Percentiles rank a stretch among this genome's conserved stretches.
phyloP scores from a whole-genome alignment of 2,113 vertebrate species.

The Colistium nudipinnis region DNA sequence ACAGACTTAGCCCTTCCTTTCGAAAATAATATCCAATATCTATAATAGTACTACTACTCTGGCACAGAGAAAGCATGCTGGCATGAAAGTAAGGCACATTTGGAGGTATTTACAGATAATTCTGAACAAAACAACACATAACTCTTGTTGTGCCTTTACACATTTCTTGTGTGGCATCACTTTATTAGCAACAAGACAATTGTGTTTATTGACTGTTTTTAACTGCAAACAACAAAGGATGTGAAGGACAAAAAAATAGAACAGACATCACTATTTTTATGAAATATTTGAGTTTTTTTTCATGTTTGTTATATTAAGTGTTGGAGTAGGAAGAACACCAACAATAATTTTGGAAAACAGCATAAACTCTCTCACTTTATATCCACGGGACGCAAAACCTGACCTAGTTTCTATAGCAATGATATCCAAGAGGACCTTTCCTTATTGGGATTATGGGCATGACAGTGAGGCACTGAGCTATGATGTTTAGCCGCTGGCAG shows the following conservation, averaged over 20 bases:
- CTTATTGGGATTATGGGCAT: constrained; percentile 53
- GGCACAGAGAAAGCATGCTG: constrained; percentile 45
- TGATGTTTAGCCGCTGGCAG: constrained; percentile 46
- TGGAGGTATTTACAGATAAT: constrained; percentile 40
- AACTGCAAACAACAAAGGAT: constrained; percentile 4
- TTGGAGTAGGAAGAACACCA: not conserved
- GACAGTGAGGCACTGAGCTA: constrained; percentile 42
- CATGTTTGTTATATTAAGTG: not conserved
- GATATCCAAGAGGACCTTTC: constrained; percentile 29
- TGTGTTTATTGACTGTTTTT: constrained; percentile 38
- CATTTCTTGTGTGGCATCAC: constrained; percentile 19
- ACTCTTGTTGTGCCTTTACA: constrained; percentile 9
- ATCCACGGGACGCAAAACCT: constrained; percentile 15
- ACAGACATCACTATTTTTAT: constrained; percentile 8
- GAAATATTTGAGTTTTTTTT: not conserved
- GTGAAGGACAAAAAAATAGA: constrained; percentile 18
- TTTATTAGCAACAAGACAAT: constrained; percentile 17
- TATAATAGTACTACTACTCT: constrained; percentile 60
- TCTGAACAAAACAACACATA: constrained; percentile 33
- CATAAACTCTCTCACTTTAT: constrained; percentile 3
- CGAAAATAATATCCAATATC: constrained; percentile 65
- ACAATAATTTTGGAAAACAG: constrained; percentile 10
- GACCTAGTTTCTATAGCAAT: constrained; percentile 34
- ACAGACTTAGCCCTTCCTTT: constrained; percentile 30
- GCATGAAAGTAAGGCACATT: constrained; percentile 53